phyloP scores from a whole-genome alignment of 2,113 vertebrate genomes.

The Damaliscus lunatus region DNA sequence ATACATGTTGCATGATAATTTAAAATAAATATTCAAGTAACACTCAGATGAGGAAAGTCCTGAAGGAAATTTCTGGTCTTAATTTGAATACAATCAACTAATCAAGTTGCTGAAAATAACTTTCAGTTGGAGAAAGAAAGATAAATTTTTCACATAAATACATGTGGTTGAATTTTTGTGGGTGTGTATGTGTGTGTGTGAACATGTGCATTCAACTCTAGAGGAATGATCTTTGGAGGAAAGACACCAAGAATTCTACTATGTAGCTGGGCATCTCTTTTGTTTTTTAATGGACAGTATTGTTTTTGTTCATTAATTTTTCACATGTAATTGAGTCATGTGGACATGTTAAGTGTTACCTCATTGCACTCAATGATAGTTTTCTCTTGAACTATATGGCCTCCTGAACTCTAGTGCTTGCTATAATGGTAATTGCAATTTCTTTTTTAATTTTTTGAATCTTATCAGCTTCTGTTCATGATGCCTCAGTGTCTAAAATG shows the following conservation, averaged over 20 bases:
- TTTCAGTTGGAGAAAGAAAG: neutral
- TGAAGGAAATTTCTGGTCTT: neutral
- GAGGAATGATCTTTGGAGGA: neutral
- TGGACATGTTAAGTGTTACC: neutral
- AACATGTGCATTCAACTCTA: neutral
- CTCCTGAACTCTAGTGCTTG: neutral
- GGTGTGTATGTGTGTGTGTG: neutral
- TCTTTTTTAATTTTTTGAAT: slow-evolving; percentile 9
- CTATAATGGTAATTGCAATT: neutral
- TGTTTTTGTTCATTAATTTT: neutral
- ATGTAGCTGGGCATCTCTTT: neutral
- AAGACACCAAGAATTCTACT: neutral
- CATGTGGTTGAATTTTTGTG: neutral
- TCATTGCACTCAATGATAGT: neutral
- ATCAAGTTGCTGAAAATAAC: neutral
- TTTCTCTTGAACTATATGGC: neutral
- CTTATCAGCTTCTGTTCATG: neutral
- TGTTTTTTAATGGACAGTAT: neutral
- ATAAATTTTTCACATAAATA: neutral
- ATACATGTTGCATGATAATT: neutral
- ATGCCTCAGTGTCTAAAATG: neutral
- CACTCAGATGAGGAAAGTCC: neutral
- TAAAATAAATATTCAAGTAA: neutral
- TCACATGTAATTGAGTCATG: neutral
- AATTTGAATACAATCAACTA: neutral